Evolutionary conservation across 2,797 vertebrate species (phyloP).

Genomic region (Gallirallus australis): DNA sequence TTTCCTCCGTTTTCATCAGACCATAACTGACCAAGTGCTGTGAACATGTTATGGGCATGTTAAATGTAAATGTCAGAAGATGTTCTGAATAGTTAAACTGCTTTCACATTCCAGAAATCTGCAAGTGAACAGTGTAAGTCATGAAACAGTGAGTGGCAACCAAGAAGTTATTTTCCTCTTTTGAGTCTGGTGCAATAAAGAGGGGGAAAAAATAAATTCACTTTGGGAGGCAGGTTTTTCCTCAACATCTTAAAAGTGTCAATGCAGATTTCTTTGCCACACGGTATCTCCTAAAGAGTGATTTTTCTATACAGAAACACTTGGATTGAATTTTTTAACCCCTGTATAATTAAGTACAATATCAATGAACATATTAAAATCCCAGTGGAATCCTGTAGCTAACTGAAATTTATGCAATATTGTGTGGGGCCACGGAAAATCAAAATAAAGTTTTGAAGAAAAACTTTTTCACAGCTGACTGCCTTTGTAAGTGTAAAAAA

Average conservation of each 20-base stretch:
- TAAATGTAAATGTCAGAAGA: neutral
- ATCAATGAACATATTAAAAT: constrained; percentile 37
- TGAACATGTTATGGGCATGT: neutral
- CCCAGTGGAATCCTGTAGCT: constrained; percentile 4
- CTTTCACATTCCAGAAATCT: neutral
- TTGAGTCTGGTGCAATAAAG: neutral
- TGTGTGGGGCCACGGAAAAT: constrained; percentile 49
- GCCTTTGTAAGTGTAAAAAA: constrained; percentile 51
- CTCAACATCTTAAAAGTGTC: neutral
- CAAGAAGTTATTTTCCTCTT: neutral
- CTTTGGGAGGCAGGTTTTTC: neutral
- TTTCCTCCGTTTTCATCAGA: neutral
- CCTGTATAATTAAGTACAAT: constrained; percentile 43
- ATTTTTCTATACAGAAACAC: neutral
- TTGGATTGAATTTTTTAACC: constrained; percentile 11
- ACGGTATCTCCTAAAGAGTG: neutral
- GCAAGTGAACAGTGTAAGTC: neutral
- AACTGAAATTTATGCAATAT: constrained; percentile 11
- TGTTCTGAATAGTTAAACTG: neutral
- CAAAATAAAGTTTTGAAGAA: constrained; percentile 51
- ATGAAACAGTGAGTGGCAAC: neutral
- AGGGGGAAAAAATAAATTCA: neutral
- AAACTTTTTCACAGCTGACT: constrained; percentile 35
- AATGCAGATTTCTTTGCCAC: neutral
- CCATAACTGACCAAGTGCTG: neutral